A percentile compares a stretch with the other conserved stretches of the same genome.
phyloP scores from a whole-genome alignment of 2,888 invertebrate species.

The Xestoiulus laeticollis region DNA sequence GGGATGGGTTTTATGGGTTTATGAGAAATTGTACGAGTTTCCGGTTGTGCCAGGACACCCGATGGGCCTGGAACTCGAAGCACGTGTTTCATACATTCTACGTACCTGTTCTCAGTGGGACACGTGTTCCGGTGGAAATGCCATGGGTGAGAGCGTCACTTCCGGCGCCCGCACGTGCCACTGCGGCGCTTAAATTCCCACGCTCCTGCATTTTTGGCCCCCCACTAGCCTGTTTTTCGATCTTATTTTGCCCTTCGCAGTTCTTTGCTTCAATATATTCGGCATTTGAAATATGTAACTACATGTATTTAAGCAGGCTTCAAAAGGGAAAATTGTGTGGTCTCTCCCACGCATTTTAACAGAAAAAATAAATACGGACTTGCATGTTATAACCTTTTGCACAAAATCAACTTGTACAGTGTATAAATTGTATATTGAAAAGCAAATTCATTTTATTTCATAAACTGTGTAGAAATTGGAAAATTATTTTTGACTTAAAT shows the following conservation, averaged over 20 bases:
- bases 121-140: not conserved
- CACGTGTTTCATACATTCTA: not conserved
- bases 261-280: not conserved
- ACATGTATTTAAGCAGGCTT: not conserved
- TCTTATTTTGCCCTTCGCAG: not conserved
- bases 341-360: not conserved
- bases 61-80: not conserved
- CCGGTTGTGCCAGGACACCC: not conserved
- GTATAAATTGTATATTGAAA: too few species aligned
- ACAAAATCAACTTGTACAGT: too few species aligned
- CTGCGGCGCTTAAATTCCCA: not conserved
- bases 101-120: not conserved
- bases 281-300: not conserved
- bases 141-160: not conserved
- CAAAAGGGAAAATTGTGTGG: not conserved
- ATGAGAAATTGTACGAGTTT: not conserved
- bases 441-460: too few species aligned
- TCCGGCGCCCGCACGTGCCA: not conserved
- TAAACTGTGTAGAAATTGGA: too few species aligned
- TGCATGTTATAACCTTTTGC: too few species aligned
- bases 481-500: too few species aligned
- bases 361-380: too few species aligned
- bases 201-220: constrained; percentile 2
- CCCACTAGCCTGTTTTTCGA: not conserved
- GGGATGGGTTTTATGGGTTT: not conserved